These are phyloP conservation scores for Tachysurus fulvidraco DNA, from an alignment of 2,113 vertebrate species.

Conservation along the genomic window DNA sequence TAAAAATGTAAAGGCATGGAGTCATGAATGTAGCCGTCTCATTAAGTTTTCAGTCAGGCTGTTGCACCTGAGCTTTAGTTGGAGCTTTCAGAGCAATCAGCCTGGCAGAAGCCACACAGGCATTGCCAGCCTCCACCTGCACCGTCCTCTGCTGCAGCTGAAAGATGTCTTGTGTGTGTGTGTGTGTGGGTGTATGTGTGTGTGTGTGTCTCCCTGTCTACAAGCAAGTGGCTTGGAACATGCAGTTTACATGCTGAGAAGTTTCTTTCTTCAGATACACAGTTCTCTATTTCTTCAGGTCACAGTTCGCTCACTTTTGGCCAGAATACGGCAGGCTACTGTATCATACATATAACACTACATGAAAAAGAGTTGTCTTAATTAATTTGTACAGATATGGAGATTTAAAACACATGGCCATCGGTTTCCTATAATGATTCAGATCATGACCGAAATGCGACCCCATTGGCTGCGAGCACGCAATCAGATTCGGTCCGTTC, in stretches of 20 bases:
- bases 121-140: slow-evolving; percentile 31
- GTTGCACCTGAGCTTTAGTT: background rate
- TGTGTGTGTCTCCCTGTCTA: slow-evolving; percentile 18
- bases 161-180: slow-evolving; percentile 15
- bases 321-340: background rate
- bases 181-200: background rate
- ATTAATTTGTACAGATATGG: background rate
- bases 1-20: too few species aligned
- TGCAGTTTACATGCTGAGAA: slow-evolving; percentile 20
- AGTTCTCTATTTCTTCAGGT: background rate
- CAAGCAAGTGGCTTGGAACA: slow-evolving; percentile 48
- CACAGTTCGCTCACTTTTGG: background rate
- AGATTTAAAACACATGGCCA: background rate
- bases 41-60: background rate
- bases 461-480: background rate
- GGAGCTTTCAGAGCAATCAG: background rate
- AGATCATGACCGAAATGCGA: background rate
- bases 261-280: slow-evolving; percentile 2
- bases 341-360: background rate
- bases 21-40: too few species aligned
- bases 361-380: background rate
- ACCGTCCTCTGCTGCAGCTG: slow-evolving; percentile 30
- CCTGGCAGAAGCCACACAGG: slow-evolving; percentile 15
- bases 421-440: background rate
- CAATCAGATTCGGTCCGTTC: slow-evolving; percentile 1